Evolutionary conservation across 2,888 invertebrate genomes (phyloP), one percentile per base, ranked within the genome.

Genomic region (Phortica okadai): DNA sequence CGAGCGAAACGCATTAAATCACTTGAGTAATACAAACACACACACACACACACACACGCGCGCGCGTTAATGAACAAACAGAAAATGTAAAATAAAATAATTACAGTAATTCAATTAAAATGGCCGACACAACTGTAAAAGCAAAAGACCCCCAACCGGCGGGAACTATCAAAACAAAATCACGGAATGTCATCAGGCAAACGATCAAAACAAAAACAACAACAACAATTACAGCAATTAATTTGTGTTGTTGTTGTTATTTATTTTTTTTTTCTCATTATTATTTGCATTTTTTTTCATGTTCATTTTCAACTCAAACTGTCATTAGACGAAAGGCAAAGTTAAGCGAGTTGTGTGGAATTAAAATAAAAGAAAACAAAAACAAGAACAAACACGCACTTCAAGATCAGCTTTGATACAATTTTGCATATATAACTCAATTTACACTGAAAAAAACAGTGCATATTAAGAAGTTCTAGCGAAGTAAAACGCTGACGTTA

Each of bases 401-500:
- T 21, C 14, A 56, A 56, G 56, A 16, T 6, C 21, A 6, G 16
- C n/a, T 59, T 59, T 25, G 21, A 76, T 78, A 79, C 78, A 74
- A 79, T 77, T 79, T 77, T 78, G 21, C 21, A 21, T 21, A 21
- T 73, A 59, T 25, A 76, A 76, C 59, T 75, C 74, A 64, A 45
- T 72, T 72, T 21, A 45, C 59, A 70, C 74, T 69, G 66, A 42
- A 7, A 25, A 79, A 74, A 76, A 45, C 73, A 42, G 21, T 21
- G 1, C 21, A 21, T 21, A 21, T 21, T 21, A 21, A 45, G 66
- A 59, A 67, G 8, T 75, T 16, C 33, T 6, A 16, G 16, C 59
- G 16, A 33, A 33, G 33, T 4, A 33, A 33, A 33, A 5, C 33
- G 4, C 4, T 33, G 1, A 33, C 1, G 33, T 4, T 33, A 33